Base-by-base conservation (phyloP, 1,140 invertebrate species). In the Branchinecta lindahli region DNA sequence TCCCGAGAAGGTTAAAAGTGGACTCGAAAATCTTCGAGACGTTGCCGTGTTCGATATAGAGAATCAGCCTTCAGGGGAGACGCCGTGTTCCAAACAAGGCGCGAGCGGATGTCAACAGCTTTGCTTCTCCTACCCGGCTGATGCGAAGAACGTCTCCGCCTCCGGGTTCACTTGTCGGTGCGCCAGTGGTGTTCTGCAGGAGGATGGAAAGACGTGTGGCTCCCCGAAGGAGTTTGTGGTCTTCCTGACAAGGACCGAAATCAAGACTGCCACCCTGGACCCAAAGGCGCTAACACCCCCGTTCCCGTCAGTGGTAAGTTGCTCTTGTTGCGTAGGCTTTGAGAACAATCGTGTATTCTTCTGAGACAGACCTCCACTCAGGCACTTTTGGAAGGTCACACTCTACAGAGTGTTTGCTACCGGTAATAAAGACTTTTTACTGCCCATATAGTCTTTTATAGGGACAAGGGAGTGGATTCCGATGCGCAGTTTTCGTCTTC, bases 181-280 rank as follows among this genome's bases (percentile, higher is more conserved):
- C 79, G 89, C 95, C 0, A 89, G 88, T 0, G 96, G 96, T 8
- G 85, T 87, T 72, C 75, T 85, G 20, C 75, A 88, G 20, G 81
- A 82, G 1, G 78, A 84, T 72, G 78, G 79, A 45, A 87, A 86
- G 75, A 79, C 77, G 44, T 98, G 96, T 76, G 84, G 87, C 74
- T 85, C 84, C 66, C 84, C 91, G 0, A 86, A 91, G 47, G 92
- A 96, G 76, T 97, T 90, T 76, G 76, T 97, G 0, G 87, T 97
- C 0, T 96, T 94, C 75, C 88, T 92, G 0, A 96, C 94, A 0
- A 83, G 93, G 71, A 92, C 91, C 0, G 94, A 97, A 82, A 90
- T 98, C 21, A 82, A 91, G 33, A 87, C 88, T 0, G 86, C 96
- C 7, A 87, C 89, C 75, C 77, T 97, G 3, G 89, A 95, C 79